phyloP scores from a whole-genome alignment of 2,113 vertebrate species.

The Elephas maximus region DNA sequence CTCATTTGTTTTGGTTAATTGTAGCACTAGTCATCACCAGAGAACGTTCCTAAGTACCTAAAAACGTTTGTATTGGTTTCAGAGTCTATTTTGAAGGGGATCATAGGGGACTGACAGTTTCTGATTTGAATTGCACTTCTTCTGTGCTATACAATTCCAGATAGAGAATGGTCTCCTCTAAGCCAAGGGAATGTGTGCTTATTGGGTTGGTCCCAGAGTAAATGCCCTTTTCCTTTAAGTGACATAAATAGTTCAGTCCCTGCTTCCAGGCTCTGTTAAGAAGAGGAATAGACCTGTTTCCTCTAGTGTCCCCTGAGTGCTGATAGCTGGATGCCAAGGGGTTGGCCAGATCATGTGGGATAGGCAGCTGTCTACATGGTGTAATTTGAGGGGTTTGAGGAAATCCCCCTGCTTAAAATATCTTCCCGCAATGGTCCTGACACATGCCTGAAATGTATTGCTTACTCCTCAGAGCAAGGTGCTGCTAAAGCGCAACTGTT shows the following conservation, averaged over 20 bases:
- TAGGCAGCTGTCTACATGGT: constrained; percentile 75
- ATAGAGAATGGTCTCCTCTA: not conserved
- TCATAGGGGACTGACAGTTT: not conserved
- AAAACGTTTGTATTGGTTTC: not conserved
- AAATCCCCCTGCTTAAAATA: constrained; percentile 82
- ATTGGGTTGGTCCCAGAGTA: not conserved
- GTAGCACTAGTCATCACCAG: not conserved
- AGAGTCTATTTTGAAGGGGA: not conserved
- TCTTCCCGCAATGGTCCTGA: constrained; percentile 18
- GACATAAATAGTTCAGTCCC: constrained; percentile 21
- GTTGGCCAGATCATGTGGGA: constrained; percentile 60
- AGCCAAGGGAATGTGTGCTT: not conserved
- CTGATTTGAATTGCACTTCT: not conserved
- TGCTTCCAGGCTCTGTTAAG: not conserved
- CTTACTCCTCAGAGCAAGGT: not conserved
- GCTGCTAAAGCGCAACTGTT: not conserved
- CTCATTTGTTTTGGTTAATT: constrained; percentile 23
- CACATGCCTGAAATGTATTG: constrained; percentile 37
- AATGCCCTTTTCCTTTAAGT: constrained; percentile 52
- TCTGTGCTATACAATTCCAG: not conserved
- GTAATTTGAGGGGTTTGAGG: constrained; percentile 78
- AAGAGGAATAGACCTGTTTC: constrained; percentile 51
- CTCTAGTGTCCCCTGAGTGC: constrained; percentile 30
- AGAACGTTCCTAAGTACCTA: not conserved
- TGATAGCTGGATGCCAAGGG: constrained; percentile 23